phyloP scores from a whole-genome alignment of 2,888 invertebrate species.

The Tinea trinotella region DNA sequence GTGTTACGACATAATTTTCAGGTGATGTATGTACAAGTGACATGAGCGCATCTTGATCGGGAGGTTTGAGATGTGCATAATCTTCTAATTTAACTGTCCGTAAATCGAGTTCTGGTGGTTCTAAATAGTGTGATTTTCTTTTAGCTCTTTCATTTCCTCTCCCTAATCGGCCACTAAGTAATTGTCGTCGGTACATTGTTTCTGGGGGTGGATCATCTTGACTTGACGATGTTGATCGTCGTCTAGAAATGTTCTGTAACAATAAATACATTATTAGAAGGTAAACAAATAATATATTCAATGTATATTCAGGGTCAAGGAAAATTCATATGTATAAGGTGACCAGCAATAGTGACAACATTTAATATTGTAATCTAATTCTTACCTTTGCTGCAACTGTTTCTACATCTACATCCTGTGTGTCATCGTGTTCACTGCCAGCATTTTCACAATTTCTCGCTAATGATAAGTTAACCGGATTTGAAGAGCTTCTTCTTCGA shows the following conservation, averaged over 20 bases:
- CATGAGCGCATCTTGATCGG: slow-evolving; percentile 77
- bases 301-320: background rate
- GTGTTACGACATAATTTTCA: slow-evolving; percentile 89
- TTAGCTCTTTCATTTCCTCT: slow-evolving; percentile 75
- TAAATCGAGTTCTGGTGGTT: slow-evolving; percentile 79
- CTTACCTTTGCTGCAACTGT: slow-evolving; percentile 65
- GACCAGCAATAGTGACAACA: too few species aligned
- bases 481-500: slow-evolving; percentile 81
- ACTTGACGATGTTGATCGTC: slow-evolving; percentile 66
- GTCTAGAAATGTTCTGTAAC: slow-evolving; percentile 55
- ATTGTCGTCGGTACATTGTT: slow-evolving; percentile 72
- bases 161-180: slow-evolving; percentile 73
- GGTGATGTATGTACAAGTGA: slow-evolving; percentile 80
- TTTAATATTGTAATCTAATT: background rate
- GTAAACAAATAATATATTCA: background rate
- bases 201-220: slow-evolving; percentile 67
- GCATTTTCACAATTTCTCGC: slow-evolving; percentile 71
- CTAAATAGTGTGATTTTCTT: slow-evolving; percentile 75
- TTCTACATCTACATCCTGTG: slow-evolving; percentile 68
- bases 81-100: slow-evolving; percentile 77
- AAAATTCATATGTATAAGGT: background rate
- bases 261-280: slow-evolving; percentile 15
- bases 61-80: slow-evolving; percentile 75
- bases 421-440: slow-evolving; percentile 71
- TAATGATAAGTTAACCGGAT: slow-evolving; percentile 85